phyloP scores from a whole-genome alignment of 2,113 vertebrate species.

The Cottus gobio region DNA sequence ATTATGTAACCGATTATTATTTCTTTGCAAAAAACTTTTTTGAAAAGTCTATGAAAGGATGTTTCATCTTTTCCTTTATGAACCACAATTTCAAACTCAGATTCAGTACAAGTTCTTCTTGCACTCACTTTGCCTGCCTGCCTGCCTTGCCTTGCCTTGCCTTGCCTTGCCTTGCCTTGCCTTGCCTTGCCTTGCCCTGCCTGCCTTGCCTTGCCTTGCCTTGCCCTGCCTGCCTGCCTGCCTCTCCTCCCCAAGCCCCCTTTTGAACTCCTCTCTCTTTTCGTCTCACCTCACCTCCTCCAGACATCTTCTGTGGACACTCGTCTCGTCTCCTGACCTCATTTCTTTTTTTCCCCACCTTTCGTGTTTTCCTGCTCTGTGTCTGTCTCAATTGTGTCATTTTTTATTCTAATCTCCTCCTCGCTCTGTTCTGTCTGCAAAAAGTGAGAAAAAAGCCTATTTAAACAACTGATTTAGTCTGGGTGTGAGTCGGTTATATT shows the following conservation, averaged over 20 bases:
- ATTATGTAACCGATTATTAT: neutral
- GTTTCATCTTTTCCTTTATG: neutral
- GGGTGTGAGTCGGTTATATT: slow-evolving; percentile 40
- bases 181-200: too few species aligned
- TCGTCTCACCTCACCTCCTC: slow-evolving; percentile 32
- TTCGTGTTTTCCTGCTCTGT: neutral
- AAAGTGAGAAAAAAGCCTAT: neutral
- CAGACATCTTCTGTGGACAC: neutral
- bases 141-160: too few species aligned
- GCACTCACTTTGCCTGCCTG: neutral
- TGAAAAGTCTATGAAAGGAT: neutral
- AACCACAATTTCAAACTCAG: neutral
- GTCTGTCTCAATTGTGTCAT: slow-evolving; percentile 20
- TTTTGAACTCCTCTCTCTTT: slow-evolving; percentile 29
- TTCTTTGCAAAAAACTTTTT: neutral
- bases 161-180: too few species aligned
- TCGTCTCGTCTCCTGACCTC: slow-evolving; percentile 8
- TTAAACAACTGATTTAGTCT: slow-evolving; percentile 31
- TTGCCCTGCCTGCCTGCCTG: too few species aligned
- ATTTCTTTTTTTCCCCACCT: neutral
- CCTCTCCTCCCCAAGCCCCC: neutral
- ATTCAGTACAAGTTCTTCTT: neutral
- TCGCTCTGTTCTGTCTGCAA: neutral
- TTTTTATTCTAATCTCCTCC: slow-evolving; percentile 33
- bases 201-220: too few species aligned